Evolutionary conservation across 2,797 vertebrate genomes (phyloP).

Genomic region (Spheniscus humboldti): DNA sequence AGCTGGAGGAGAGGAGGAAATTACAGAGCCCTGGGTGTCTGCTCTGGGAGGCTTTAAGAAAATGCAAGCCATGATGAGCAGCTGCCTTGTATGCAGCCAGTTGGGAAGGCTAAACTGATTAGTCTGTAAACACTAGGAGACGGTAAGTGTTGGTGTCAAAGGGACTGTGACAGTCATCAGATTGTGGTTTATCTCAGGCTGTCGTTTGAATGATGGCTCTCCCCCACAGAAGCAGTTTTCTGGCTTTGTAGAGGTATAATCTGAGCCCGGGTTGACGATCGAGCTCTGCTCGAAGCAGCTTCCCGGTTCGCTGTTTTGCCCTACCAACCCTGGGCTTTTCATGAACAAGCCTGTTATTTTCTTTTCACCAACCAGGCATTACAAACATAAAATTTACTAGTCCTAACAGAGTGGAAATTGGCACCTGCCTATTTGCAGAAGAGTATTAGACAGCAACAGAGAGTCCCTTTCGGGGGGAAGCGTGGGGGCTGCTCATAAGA

Average conservation of each 20-base stretch:
- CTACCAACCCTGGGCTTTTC: not conserved
- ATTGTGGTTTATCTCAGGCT: constrained; percentile 60
- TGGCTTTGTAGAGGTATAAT: constrained; percentile 50
- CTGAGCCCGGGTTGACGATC: not conserved
- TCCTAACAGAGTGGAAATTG: constrained; percentile 26
- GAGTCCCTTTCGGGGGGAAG: not conserved
- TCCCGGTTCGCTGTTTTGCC: not conserved
- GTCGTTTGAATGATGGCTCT: constrained; percentile 60
- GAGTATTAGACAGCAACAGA: not conserved
- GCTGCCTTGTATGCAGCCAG: constrained; percentile 70
- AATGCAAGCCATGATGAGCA: constrained; percentile 73
- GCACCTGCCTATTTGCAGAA: not conserved
- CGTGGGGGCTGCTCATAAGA: not conserved
- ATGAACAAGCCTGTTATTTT: constrained; percentile 18
- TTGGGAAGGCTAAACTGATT: constrained; percentile 81
- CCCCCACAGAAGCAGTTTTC: constrained; percentile 29
- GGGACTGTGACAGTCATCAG: constrained; percentile 66
- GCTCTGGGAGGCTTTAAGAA: constrained; percentile 71
- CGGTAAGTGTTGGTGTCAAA: constrained; percentile 61
- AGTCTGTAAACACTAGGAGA: constrained; percentile 73
- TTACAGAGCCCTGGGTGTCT: constrained; percentile 72
- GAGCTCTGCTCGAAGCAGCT: constrained; percentile 4
- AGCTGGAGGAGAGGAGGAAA: not conserved
- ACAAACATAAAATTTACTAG: constrained; percentile 14
- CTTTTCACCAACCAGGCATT: constrained; percentile 31